Percentiles rank a stretch among this genome's conserved stretches.
These are phyloP conservation scores for Aegithalos caudatus DNA, from an alignment of 2,113 vertebrate genomes.

Conservation along the genomic window DNA sequence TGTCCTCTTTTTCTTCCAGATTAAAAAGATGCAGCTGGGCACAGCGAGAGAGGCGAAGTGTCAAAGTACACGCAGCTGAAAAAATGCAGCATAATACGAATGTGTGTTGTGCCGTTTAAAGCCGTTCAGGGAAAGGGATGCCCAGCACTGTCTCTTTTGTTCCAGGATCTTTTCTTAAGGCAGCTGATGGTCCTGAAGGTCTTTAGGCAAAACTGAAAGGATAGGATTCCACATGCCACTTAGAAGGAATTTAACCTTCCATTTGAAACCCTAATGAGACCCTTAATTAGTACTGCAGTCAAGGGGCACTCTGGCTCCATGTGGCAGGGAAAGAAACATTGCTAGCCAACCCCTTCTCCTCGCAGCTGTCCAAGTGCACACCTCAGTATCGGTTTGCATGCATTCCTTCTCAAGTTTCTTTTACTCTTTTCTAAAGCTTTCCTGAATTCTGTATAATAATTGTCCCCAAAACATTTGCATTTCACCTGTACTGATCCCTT, in stretches of 20 bases:
- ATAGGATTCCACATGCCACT: neutral
- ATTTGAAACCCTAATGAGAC: neutral
- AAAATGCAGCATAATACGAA: neutral
- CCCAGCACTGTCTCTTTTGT: no score
- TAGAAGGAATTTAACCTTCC: neutral
- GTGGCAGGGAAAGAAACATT: neutral
- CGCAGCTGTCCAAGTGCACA: neutral
- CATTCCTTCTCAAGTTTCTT: neutral
- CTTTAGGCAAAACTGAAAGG: neutral
- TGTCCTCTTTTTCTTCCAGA: neutral
- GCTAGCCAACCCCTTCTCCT: neutral
- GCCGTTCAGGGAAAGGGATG: neutral
- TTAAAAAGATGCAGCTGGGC: neutral
- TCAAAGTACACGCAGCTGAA: neutral
- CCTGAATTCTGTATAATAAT: neutral
- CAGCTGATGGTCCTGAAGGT: neutral
- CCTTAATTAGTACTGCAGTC: rapidly evolving
- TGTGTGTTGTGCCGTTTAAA: neutral
- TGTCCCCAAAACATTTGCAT: neutral
- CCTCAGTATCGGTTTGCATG: neutral
- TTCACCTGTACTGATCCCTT: neutral
- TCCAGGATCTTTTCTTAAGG: neutral
- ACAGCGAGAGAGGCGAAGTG: neutral
- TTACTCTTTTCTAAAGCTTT: neutral
- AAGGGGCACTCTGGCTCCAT: neutral